phyloP scores from a whole-genome alignment of 2,888 invertebrate genomes.

The Pollenia angustigena region DNA sequence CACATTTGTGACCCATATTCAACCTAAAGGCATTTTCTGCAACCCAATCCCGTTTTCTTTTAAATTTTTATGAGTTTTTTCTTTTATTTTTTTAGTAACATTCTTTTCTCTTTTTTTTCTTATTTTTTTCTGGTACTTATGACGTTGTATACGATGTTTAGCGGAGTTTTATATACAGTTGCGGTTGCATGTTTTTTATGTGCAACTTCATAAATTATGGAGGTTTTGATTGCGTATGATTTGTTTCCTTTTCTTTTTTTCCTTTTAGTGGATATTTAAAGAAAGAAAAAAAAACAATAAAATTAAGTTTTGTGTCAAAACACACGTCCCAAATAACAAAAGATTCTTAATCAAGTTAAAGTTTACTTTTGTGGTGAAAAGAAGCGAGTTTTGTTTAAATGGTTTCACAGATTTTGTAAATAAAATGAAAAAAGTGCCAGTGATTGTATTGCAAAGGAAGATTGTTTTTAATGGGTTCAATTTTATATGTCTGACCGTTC shows the following conservation, averaged over 20 bases:
- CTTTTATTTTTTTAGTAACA: background rate
- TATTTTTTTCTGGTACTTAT: background rate
- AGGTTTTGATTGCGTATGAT: conserved; percentile 43
- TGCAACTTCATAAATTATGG: conserved; percentile 57
- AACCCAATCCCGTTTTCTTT: conserved; percentile 37
- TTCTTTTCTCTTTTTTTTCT: background rate
- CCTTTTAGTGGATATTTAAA: too few species aligned
- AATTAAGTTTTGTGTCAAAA: conserved; percentile 58
- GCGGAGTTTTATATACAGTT: conserved; percentile 15
- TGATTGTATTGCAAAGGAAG: too few species aligned
- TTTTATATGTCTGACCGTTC: too few species aligned
- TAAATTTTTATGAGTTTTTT: background rate
- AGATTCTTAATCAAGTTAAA: conserved; percentile 43
- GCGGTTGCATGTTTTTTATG: conserved; percentile 33
- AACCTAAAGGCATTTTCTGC: conserved; percentile 37
- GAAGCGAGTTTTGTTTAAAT: background rate
- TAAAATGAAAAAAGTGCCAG: too few species aligned
- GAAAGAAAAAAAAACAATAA: background rate
- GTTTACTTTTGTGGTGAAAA: background rate
- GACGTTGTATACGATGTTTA: background rate
- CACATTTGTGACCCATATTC: conserved; percentile 67
- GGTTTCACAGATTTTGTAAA: background rate
- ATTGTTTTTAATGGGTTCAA: too few species aligned
- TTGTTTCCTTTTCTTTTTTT: conserved; percentile 14
- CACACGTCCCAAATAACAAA: conserved; percentile 54